These are phyloP conservation scores for Xestobium rufovillosum DNA, from an alignment of 2,888 invertebrate genomes.

Conservation along the genomic window DNA sequence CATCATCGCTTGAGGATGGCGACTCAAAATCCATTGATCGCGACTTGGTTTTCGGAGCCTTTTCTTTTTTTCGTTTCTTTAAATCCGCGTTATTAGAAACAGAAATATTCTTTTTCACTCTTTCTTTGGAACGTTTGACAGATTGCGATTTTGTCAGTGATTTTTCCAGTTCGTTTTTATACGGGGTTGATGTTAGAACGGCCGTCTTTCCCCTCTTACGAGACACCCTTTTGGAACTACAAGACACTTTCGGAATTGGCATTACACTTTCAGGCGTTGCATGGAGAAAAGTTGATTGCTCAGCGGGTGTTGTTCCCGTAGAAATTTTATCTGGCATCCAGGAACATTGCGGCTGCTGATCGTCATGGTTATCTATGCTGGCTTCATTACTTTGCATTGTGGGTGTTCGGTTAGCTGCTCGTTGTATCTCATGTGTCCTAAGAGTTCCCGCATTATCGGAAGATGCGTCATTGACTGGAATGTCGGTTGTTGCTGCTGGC, in stretches of 20 bases:
- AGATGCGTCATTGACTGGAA: constrained; percentile 2
- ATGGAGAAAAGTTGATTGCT: not conserved
- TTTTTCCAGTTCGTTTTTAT: constrained; percentile 1
- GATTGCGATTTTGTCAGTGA: not conserved
- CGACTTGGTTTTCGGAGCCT: not conserved
- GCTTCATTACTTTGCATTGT: too few species aligned
- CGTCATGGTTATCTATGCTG: not conserved
- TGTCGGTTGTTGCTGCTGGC: constrained; percentile 13
- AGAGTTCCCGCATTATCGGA: not conserved
- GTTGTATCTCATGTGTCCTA: not conserved
- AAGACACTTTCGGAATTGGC: not conserved
- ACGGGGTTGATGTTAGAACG: not conserved
- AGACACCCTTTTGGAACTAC: not conserved
- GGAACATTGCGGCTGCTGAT: not conserved
- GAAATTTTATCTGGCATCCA: constrained; percentile 2
- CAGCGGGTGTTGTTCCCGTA: not conserved
- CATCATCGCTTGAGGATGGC: not conserved
- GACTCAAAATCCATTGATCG: not conserved
- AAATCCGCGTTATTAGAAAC: too few species aligned
- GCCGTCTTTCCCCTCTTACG: constrained; percentile 2
- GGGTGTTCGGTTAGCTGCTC: not conserved
- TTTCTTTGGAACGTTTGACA: too few species aligned
- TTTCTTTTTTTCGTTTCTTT: not conserved
- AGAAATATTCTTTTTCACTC: too few species aligned
- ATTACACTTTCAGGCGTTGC: not conserved